Evolutionary conservation across 1,140 invertebrate genomes (phyloP).

Genomic region (Drosophila obscura): DNA sequence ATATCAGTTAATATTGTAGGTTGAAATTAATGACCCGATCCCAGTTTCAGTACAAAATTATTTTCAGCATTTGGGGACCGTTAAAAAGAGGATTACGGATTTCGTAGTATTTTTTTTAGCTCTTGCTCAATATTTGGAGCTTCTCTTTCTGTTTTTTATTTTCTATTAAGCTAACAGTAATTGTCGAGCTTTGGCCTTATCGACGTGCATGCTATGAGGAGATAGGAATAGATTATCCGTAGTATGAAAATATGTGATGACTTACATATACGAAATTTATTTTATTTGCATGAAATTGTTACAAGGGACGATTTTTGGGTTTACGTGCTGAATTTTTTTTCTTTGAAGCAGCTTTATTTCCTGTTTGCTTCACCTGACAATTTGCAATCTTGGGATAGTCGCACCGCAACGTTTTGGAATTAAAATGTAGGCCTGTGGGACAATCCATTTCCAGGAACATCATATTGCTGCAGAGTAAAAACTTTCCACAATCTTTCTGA

Average conservation of each 20-base stretch:
- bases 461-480: constrained; percentile 66
- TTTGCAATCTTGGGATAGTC: constrained; percentile 72
- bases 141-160: neutral
- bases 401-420: constrained; percentile 51
- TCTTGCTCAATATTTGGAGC: no score
- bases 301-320: constrained; percentile 10
- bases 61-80: neutral
- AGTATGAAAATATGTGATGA: neutral
- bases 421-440: constrained; percentile 73
- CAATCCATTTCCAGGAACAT: constrained; percentile 69
- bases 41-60: no score
- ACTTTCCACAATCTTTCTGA: constrained; percentile 62
- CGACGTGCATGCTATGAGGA: no score
- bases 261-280: constrained; percentile 11
- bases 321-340: constrained; percentile 14
- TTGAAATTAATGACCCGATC: neutral
- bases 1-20: neutral
- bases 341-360: constrained; percentile 29
- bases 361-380: constrained; percentile 46
- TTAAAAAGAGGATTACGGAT: neutral
- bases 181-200: no score
- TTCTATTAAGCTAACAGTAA: no score
- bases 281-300: neutral
- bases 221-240: no score
- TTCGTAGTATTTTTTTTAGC: no score